A percentile compares a stretch with the other conserved stretches of the same genome.
Conservation (phyloP, 2,888 invertebrate genomes). For the Standfussiana lucernea region DNA sequence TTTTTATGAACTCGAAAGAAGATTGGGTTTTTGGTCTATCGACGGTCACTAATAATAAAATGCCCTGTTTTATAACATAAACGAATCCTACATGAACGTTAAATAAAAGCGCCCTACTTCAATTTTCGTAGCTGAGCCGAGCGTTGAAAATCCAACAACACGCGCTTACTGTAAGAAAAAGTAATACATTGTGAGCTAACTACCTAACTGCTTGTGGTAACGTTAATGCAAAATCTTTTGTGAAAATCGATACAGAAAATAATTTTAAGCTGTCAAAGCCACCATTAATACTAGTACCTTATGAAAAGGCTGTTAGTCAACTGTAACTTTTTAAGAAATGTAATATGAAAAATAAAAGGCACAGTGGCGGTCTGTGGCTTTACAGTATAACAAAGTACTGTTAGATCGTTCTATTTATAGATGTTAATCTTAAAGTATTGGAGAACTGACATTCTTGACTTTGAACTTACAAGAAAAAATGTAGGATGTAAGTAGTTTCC, state of each 20-base stretch:
- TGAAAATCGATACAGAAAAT: not conserved
- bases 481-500: not conserved
- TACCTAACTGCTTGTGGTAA: too few species aligned
- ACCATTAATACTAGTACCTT: not conserved
- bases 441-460: conserved; percentile 8
- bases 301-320: not conserved
- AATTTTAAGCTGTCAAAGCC: not conserved
- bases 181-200: not conserved
- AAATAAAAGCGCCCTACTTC: not conserved
- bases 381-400: conserved; percentile 2
- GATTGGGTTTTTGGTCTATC: not conserved
- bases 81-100: not conserved
- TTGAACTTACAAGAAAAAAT: conserved; percentile 6
- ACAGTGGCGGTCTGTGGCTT: not conserved
- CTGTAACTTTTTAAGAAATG: not conserved
- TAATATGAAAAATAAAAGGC: not conserved
- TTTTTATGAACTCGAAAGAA: not conserved
- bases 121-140: not conserved
- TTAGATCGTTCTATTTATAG: not conserved
- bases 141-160: not conserved
- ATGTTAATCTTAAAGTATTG: conserved; percentile 7
- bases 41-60: not conserved
- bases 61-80: not conserved
- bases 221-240: not conserved
- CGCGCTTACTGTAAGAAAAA: not conserved